Base-by-base conservation (phyloP, 2,113 vertebrate genomes). In the Ondatra zibethicus region DNA sequence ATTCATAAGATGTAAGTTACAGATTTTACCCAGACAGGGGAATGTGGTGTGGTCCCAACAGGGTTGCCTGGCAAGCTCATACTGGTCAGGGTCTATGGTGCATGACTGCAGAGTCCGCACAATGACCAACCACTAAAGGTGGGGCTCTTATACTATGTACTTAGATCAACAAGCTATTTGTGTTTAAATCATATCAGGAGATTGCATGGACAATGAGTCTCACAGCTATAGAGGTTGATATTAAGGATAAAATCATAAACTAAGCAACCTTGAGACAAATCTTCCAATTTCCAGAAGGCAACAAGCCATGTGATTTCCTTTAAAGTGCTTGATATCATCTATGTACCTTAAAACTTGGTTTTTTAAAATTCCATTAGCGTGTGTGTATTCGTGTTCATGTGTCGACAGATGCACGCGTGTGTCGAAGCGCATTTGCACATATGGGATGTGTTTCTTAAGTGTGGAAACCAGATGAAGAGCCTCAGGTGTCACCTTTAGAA, bases 1-100 rank as follows among this genome's bases (percentile, higher is more conserved):
- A 91, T 94, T 91, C 39, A 39, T 66, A 78, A 90, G 87, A 68
- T 33, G 16, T 92, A 36, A 89, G 17, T 85, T 39, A 92, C n/a
- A 72, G 52, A 72, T 72, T 94, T 72, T 84, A 72, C 36, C 68
- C 75, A 91, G 29, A 78, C 9, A 91, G 39, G 21, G 39, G 39
- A 92, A 76, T 45, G n/a, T 39, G 33, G 33, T 25, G 39, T 70
- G 50, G 65, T 52, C 75, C 8, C 78, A 6, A 52, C 55, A 75
- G 5, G 29, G 75, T 36, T 72, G 3, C 33, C 70, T 39, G 72
- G 42, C 93, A 70, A 68, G 47, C 14, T 80, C 33, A 72, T 36
- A 1, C 68, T 72, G 6, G 5, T 68, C 68, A 72, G 17, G 4
- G n/a, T 39, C 36, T 73, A 73, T 7, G 36, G 36, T 73, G 19